Evolutionary conservation across 1,140 invertebrate genomes (phyloP).

Genomic region (Calephelis nemesis): DNA sequence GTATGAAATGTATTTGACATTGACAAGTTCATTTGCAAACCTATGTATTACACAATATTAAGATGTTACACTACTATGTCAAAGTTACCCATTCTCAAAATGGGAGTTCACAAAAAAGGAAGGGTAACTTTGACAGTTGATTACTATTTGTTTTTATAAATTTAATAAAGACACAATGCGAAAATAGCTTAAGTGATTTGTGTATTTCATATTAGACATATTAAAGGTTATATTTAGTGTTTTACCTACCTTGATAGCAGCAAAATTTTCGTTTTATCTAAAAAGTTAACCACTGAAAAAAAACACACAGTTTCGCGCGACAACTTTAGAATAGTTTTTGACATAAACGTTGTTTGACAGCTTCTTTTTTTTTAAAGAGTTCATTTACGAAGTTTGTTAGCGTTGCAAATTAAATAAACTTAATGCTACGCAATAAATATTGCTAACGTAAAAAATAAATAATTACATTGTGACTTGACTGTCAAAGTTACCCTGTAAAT

Average conservation of each 20-base stretch:
- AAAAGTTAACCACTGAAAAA: neutral
- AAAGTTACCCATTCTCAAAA: neutral
- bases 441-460: neutral
- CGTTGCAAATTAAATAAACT: neutral
- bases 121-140: neutral
- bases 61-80: neutral
- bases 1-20: neutral
- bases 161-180: neutral
- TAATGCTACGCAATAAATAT: too few species aligned
- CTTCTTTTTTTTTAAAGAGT: neutral
- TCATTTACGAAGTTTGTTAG: neutral
- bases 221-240: neutral
- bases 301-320: neutral
- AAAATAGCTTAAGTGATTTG: neutral
- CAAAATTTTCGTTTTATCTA: neutral
- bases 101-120: neutral
- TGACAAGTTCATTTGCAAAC: too few species aligned
- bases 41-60: slow-evolving; percentile 1
- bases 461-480: neutral
- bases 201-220: neutral
- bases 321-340: neutral
- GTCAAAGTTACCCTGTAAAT: neutral
- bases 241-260: neutral
- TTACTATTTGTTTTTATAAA: neutral
- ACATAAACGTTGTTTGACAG: neutral